These are phyloP conservation scores for Lycophotia porphyrea DNA, from an alignment of 2,888 invertebrate species.

Conservation along the genomic window DNA sequence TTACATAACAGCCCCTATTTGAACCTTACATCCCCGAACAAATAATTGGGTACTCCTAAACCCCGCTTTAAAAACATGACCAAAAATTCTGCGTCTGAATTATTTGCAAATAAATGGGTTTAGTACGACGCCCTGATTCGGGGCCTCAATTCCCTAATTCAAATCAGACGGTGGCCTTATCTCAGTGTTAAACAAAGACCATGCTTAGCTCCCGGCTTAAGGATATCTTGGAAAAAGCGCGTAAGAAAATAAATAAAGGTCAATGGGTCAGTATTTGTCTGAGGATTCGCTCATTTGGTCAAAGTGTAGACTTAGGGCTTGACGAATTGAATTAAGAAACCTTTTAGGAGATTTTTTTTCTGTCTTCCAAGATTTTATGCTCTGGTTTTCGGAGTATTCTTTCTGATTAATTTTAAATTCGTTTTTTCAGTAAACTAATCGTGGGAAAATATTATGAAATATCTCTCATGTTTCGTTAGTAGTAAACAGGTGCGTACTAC, in stretches of 20 bases:
- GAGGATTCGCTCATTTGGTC: conserved; percentile 66
- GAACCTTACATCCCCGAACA: conserved; percentile 45
- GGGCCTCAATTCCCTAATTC: conserved; percentile 81
- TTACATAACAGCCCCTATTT: conserved; percentile 30
- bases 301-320: conserved; percentile 66
- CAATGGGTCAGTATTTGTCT: conserved; percentile 68
- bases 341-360: conserved; percentile 49
- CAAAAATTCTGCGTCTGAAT: conserved; percentile 73
- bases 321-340: conserved; percentile 69
- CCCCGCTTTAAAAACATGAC: conserved; percentile 66
- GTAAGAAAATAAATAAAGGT: conserved; percentile 66
- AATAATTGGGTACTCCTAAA: conserved; percentile 66
- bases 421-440: not conserved
- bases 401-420: conserved; percentile 39
- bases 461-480: not conserved
- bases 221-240: conserved; percentile 61
- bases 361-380: conserved; percentile 24
- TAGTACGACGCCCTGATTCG: conserved; percentile 69
- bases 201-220: conserved; percentile 64
- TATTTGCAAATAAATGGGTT: conserved; percentile 84
- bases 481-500: not conserved
- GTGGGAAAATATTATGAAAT: too few relatives aligned
- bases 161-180: conserved; percentile 77
- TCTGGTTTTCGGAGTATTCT: not conserved
- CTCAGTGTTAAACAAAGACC: conserved; percentile 74